Conservation (phyloP, 2,113 vertebrate genomes). For the Elanoides forficatus region DNA sequence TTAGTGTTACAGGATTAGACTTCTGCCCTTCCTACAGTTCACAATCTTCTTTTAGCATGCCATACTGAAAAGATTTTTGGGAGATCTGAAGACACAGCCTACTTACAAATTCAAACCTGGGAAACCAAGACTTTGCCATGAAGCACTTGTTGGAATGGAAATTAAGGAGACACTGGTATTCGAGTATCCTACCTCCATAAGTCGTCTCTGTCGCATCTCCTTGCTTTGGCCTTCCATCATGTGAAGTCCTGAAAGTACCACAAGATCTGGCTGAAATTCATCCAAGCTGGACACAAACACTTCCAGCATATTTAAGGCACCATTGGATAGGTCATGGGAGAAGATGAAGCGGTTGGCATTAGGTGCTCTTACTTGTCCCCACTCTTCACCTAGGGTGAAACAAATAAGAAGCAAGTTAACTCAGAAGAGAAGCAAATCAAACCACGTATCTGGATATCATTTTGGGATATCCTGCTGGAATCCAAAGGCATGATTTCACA, state of each 20-base stretch:
- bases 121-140: not conserved
- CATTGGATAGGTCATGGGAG: conserved; percentile 94
- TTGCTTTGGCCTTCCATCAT: conserved; percentile 97
- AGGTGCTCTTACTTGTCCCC: conserved; percentile 84
- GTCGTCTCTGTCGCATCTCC: conserved; percentile 81
- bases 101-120: not conserved
- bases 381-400: conserved; percentile 81
- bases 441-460: not conserved
- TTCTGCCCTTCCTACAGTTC: not conserved
- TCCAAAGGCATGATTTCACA: not conserved
- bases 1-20: not conserved
- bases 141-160: not conserved
- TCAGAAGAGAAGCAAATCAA: not conserved
- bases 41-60: not conserved
- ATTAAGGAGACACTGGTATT: not conserved
- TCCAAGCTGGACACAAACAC: conserved; percentile 91
- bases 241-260: conserved; percentile 95
- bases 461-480: not conserved
- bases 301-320: conserved; percentile 89
- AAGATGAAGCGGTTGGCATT: conserved; percentile 97
- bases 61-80: not conserved
- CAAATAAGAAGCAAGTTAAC: not conserved
- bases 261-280: conserved; percentile 91
- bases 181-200: conserved; percentile 80
- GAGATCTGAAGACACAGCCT: not conserved